A percentile compares a stretch with the other conserved stretches of the same genome.
phyloP scores from a whole-genome alignment of 2,797 vertebrate species.

The Pteronotus mesoamericanus region DNA sequence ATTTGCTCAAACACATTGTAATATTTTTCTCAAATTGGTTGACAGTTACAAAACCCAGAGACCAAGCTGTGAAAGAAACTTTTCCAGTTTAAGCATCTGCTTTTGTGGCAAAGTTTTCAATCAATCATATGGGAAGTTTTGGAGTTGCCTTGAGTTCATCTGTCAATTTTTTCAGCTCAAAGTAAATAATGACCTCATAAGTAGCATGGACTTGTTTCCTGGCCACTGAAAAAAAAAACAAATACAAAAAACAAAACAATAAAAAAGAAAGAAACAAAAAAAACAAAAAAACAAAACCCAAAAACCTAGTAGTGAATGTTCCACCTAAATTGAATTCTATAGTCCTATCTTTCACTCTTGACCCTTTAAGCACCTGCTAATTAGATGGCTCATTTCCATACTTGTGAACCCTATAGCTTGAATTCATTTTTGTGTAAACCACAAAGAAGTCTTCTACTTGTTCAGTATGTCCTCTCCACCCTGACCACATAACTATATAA shows the following conservation, averaged over 20 bases:
- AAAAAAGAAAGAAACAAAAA: no score
- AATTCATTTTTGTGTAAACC: neutral
- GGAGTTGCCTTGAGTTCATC: conserved; percentile 21
- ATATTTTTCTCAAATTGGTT: conserved; percentile 29
- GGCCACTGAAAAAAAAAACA: neutral
- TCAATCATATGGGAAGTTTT: conserved; percentile 34
- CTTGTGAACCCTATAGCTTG: neutral
- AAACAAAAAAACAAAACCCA: neutral
- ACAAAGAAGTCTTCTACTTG: neutral
- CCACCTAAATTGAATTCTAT: neutral
- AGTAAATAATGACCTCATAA: neutral
- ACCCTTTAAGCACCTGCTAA: neutral
- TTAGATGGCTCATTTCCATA: neutral
- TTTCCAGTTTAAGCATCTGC: conserved; percentile 22
- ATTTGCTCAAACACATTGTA: neutral
- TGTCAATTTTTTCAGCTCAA: conserved; percentile 10
- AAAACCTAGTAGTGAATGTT: neutral
- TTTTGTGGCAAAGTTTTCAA: conserved; percentile 41
- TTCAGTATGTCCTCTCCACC: neutral
- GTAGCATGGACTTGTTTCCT: neutral
- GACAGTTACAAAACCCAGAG: conserved; percentile 59
- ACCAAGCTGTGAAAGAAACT: conserved; percentile 16
- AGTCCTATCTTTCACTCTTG: neutral
- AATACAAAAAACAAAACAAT: no score
- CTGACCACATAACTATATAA: neutral